These are phyloP conservation scores for Plodia interpunctella DNA, from an alignment of 1,140 invertebrate species.

Conservation along the genomic window DNA sequence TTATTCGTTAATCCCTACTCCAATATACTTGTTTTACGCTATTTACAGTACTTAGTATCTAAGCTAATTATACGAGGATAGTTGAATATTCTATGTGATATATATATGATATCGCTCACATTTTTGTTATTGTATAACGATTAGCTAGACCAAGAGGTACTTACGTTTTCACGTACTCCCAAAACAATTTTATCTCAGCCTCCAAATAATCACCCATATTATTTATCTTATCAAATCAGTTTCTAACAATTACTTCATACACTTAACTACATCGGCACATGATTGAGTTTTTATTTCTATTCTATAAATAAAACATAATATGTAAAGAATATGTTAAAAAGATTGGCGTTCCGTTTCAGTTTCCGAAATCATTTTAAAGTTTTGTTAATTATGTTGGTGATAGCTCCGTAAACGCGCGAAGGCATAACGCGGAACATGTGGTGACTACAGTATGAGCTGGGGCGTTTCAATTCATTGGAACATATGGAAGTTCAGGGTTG, in stretches of 20 bases:
- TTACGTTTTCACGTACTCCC: constrained; percentile 68
- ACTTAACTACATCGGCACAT: constrained; percentile 9
- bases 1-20: no score
- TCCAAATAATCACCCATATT: constrained; percentile 50
- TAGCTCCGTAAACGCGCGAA: constrained; percentile 21
- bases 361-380: no score
- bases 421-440: constrained; percentile 23
- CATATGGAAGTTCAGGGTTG: constrained; percentile 35
- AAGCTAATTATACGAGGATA: no score
- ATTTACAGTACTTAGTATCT: no score
- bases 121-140: not conserved
- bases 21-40: no score
- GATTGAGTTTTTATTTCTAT: not conserved
- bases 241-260: not conserved
- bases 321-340: no score
- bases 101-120: no score
- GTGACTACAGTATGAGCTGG: constrained; percentile 22
- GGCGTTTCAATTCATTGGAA: constrained; percentile 21
- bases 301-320: no score
- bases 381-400: not conserved
- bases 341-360: no score
- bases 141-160: constrained; percentile 17
- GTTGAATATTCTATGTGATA: no score
- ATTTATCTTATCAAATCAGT: constrained; percentile 7
- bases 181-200: constrained; percentile 60